Base-by-base conservation (phyloP, 2,888 invertebrate genomes). In the Drosophila helvetica region DNA sequence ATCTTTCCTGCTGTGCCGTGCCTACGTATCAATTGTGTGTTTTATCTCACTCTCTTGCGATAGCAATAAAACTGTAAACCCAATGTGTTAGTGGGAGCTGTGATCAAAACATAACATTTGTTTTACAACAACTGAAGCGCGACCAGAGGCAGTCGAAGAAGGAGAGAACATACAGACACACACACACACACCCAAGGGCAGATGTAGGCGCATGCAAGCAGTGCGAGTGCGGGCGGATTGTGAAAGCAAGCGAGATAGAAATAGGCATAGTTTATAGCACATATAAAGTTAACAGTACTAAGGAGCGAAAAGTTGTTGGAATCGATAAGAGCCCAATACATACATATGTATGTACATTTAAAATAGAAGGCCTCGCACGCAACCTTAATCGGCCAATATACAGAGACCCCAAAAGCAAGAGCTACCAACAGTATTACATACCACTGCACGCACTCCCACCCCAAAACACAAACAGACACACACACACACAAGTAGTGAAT, bases 101-200 rank as follows among this genome's bases (percentile, higher is more conserved):
- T n/a, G 15, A 38, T 38, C 38, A 38, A 38, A 38, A 38, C 38
- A 38, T 38, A 38, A n/a, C 38, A n/a, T 38, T 38, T 38, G n/a
- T 38, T 38, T 38, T 38, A n/a, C 38, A 68, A 25, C 65, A 74
- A 79, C 83, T 79, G 83, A 82, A 79, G 83, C 79, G 83, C 64
- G 55, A 72, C 82, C 22, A 55, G 69, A 73, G 53, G 22, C 48
- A 46, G 43, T 33, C 17, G 48, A 50, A 30, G 27, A 45, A n/a
- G 42, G 46, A 55, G 61, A 56, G 33, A 45, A 57, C 72, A 54
- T 38, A 77, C 61, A 54, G 38, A 77, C 61, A 62, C 67, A 45
- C 52, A 71, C 48, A 51, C 53, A 55, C 46, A 50, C 22, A 43
- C 51, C 8, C 22, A 53, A 33, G 54, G 17, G 54, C 42, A 43